Evolutionary conservation across 2,888 invertebrate species (phyloP).

Genomic region (Bugulina stolonifera): DNA sequence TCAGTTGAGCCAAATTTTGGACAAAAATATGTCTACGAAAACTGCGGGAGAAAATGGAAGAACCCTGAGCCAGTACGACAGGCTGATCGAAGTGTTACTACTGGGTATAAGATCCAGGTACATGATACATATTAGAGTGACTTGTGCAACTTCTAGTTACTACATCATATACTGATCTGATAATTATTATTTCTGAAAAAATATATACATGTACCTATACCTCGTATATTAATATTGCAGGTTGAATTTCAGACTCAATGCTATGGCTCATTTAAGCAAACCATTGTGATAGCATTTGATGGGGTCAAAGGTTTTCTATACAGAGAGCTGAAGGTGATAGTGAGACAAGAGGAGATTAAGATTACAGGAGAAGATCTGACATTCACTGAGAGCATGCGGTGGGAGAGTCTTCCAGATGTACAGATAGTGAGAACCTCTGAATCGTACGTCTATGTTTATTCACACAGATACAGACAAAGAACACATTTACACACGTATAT

Average conservation of each 20-base stretch:
- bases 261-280: background rate
- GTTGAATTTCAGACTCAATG: background rate
- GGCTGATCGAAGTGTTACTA: too few relatives aligned
- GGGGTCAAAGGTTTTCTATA: background rate
- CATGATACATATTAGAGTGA: too few relatives aligned
- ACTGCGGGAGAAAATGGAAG: background rate
- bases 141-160: too few relatives aligned
- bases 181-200: too few relatives aligned
- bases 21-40: background rate
- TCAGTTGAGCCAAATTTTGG: background rate
- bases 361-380: background rate
- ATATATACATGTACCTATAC: too few relatives aligned
- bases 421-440: background rate
- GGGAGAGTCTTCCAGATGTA: background rate
- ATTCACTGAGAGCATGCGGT: background rate
- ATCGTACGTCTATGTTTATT: background rate
- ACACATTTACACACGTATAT: background rate
- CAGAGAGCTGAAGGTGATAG: background rate
- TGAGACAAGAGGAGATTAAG: background rate
- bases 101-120: too few relatives aligned
- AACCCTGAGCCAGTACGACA: background rate
- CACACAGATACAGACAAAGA: background rate
- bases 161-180: too few relatives aligned
- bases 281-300: background rate
- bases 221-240: background rate